Conservation (phyloP, 2,888 invertebrate species). For the Elysia crispata region DNA sequence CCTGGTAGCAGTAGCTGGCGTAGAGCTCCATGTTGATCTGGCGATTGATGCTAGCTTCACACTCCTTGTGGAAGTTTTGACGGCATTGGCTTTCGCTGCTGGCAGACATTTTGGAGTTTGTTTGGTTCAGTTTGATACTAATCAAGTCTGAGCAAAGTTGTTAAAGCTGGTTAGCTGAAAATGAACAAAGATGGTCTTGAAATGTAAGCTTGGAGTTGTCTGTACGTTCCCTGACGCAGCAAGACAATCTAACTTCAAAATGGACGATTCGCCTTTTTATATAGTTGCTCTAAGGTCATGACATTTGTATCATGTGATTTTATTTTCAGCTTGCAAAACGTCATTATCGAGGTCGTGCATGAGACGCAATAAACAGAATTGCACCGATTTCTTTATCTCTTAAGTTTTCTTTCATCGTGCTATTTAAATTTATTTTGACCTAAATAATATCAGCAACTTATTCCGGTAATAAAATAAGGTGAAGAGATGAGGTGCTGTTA, state of each 20-base stretch:
- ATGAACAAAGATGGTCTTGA: not conserved
- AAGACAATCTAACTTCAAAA: constrained; percentile 61
- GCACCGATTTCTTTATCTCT: no score
- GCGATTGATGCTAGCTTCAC: constrained; percentile 76
- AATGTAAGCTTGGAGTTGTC: constrained; percentile 57
- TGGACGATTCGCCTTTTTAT: no score
- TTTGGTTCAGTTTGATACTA: not conserved
- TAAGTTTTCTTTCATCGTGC: no score
- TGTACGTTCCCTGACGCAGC: constrained; percentile 77
- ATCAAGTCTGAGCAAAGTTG: not conserved
- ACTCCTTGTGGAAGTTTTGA: constrained; percentile 76
- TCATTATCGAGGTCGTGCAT: no score
- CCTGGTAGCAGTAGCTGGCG: constrained; percentile 76
- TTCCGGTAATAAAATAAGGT: no score
- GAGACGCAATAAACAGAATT: no score
- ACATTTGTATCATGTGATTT: no score
- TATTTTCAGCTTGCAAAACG: no score
- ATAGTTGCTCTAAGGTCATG: no score
- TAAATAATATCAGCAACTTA: no score
- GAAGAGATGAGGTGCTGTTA: no score
- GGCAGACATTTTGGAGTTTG: not conserved
- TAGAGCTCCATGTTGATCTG: constrained; percentile 78
- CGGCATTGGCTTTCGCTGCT: constrained; percentile 77
- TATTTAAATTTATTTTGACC: no score
- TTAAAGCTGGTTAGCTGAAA: not conserved